These are phyloP conservation scores for Cenopis cana DNA, from an alignment of 2,888 invertebrate genomes.

Conservation along the genomic window DNA sequence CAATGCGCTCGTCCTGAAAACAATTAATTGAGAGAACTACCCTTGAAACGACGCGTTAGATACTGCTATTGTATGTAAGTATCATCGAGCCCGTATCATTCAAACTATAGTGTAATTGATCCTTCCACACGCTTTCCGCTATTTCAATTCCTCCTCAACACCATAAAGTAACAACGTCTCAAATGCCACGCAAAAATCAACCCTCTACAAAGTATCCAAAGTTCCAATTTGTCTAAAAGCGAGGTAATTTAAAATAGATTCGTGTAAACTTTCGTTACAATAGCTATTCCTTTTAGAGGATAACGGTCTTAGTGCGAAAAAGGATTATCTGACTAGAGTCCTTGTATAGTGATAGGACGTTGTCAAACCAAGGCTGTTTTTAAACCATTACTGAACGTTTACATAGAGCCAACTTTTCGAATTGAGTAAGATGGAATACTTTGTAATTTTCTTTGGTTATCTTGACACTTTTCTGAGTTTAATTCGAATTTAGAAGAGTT, in stretches of 20 bases:
- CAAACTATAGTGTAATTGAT: constrained; percentile 68
- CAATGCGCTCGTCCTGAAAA: neutral
- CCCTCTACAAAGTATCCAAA: too few relatives aligned
- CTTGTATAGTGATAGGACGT: neutral
- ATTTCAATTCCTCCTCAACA: constrained; percentile 48
- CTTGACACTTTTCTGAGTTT: constrained; percentile 30
- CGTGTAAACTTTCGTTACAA: constrained; percentile 17
- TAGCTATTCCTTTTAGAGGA: constrained; percentile 18
- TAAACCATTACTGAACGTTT: constrained; percentile 13
- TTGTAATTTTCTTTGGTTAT: constrained; percentile 28
- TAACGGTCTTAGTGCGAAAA: neutral
- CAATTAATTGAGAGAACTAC: neutral
- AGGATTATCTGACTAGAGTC: neutral
- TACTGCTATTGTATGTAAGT: neutral
- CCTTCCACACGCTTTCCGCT: constrained; percentile 53
- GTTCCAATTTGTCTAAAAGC: neutral
- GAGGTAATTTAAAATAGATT: constrained; percentile 21
- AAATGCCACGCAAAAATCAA: constrained; percentile 26
- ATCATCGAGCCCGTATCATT: constrained; percentile 57
- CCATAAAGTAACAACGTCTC: neutral
- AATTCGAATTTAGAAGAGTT: constrained; percentile 23
- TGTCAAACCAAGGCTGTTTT: neutral
- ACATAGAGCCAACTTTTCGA: constrained; percentile 15
- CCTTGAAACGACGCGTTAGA: constrained; percentile 1
- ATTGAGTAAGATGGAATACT: constrained; percentile 34